Conservation (phyloP, 2,797 vertebrate species). For the Halcyon badia region DNA sequence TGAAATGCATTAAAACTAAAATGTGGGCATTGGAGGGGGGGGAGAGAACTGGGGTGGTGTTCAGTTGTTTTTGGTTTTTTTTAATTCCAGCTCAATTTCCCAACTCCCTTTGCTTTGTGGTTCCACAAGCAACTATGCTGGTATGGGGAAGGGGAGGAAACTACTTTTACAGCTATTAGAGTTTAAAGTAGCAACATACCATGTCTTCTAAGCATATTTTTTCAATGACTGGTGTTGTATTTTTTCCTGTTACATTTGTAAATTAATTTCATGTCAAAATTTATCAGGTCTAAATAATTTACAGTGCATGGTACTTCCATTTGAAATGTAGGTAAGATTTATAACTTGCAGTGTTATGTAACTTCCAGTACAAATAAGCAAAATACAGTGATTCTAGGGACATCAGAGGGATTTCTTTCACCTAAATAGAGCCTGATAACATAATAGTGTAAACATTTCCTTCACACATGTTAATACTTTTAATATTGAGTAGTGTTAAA, state of each 20-base stretch:
- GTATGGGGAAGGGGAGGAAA: background rate
- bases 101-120: background rate
- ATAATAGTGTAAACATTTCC: background rate
- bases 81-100: background rate
- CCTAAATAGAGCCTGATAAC: background rate
- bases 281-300: background rate
- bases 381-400: background rate
- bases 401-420: background rate
- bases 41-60: background rate
- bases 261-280: background rate
- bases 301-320: background rate
- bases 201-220: background rate
- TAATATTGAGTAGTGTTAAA: background rate
- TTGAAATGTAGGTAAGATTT: background rate
- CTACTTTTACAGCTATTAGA: background rate
- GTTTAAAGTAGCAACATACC: background rate
- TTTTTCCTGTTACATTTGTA: background rate
- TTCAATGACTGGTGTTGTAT: background rate
- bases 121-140: background rate
- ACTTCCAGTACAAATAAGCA: background rate
- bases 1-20: background rate
- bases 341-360: background rate
- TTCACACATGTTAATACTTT: background rate
- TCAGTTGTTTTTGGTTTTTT: background rate
- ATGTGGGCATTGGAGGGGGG: background rate